Evolutionary conservation across 2,888 invertebrate species (phyloP).

Genomic region (Cryptosula pallasiana): DNA sequence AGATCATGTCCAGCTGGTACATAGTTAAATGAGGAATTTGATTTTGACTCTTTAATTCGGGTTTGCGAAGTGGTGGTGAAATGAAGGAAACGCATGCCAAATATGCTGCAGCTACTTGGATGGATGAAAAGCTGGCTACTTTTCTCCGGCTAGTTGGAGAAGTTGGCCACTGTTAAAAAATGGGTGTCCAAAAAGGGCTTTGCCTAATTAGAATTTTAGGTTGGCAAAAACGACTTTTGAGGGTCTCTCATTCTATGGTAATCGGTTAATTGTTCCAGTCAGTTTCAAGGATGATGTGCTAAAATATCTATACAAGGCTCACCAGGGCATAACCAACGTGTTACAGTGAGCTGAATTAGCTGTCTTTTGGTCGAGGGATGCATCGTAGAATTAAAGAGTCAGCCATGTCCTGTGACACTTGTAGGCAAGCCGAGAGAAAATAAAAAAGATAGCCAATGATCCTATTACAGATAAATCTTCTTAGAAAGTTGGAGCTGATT

Average conservation of each 20-base stretch:
- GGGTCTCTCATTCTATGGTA: background rate
- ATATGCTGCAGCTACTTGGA: background rate
- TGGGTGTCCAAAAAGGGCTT: background rate
- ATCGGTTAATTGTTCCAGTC: background rate
- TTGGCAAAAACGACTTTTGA: background rate
- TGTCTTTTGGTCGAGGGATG: constrained; percentile 25
- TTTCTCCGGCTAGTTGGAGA: no score
- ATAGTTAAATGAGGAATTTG: background rate
- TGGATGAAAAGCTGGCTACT: background rate
- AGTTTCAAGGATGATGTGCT: constrained; percentile 14
- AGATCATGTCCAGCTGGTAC: background rate
- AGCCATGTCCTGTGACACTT: background rate
- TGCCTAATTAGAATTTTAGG: background rate
- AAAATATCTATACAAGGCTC: constrained; percentile 21
- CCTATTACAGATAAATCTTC: background rate
- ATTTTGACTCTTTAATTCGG: background rate
- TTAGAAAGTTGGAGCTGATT: background rate
- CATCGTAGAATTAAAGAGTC: constrained; percentile 1
- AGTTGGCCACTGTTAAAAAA: background rate
- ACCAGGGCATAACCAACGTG: constrained; percentile 23
- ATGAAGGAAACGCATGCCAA: background rate
- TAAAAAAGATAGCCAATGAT: background rate
- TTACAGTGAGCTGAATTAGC: constrained; percentile 1
- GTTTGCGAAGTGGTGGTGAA: background rate
- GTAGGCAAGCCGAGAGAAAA: background rate